Evolutionary conservation across 64 coral and sea anemone species (phyloP), one percentile per base, ranked within the genome.

Genomic region (Orbicella faveolata): DNA sequence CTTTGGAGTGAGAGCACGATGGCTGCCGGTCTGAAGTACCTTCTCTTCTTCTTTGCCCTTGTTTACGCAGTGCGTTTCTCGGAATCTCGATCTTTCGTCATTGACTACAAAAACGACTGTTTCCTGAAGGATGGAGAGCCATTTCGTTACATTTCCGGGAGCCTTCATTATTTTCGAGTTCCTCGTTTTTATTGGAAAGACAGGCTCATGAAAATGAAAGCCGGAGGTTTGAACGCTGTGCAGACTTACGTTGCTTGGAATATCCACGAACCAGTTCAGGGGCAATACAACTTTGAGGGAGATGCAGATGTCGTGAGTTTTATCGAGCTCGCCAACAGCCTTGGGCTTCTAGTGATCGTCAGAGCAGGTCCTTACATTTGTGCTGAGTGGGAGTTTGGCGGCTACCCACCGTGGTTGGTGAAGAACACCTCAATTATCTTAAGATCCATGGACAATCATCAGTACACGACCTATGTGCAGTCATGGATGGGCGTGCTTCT

Each of bases 91-190:
- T 94, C 91, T 34, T 97, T 97, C n/a, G 83, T 63, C 25, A 94
- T 97, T 51, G 92, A 97, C 70, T 97, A 83, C 67, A 34, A 93
- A 51, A 89, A 87, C 74, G 75, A 97, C 82, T 74, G 83, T 57
- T 97, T 97, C 88, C 33, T 91, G 39, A 97, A 97, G 62, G 92
- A 97, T 88, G 92, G 95, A 23, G 33, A 97, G 66, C 95, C 95
- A 9, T 94, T 97, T 90, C 80, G 92, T 55, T 97, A 93, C 81
- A 89, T 97, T 26, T 90, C 95, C 7, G 95, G 95, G 26, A 88
- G 91, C 75, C 18, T 97, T 39, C 84, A 88, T 65, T 97, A 97
- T 52, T 91, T 87, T 88, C 78, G 95, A 26, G 84, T 94, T 34
- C 92, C 92, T 19, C 75, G 89, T 73, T 84, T 88, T 77, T 97